Evolutionary conservation across 1,140 invertebrate species (phyloP).

Genomic region (Drosophila nigrodunni): DNA sequence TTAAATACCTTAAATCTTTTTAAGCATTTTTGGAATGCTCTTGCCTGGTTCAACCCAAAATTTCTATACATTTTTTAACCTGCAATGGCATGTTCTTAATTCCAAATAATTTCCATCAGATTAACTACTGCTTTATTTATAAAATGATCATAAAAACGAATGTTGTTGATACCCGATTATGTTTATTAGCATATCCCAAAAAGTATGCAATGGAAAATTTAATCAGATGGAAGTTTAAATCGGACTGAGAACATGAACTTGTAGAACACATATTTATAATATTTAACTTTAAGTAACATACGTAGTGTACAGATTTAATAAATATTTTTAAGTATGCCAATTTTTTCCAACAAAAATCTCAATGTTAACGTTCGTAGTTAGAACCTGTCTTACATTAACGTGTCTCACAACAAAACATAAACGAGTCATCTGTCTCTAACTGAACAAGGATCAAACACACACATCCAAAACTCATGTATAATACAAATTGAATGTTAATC

Average conservation of each 20-base stretch:
- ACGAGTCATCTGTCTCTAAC: conserved; percentile 46
- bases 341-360: conserved; percentile 57
- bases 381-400: conserved; percentile 54
- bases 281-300: conserved; percentile 7
- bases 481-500: conserved; percentile 67
- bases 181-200: conserved; percentile 8
- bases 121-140: neutral
- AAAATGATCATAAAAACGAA: neutral
- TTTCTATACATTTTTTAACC: neutral
- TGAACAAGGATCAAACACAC: conserved; percentile 39
- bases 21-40: conserved; percentile 24
- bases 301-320: conserved; percentile 26
- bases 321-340: conserved; percentile 42
- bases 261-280: neutral
- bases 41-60: conserved; percentile 5
- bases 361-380: conserved; percentile 73
- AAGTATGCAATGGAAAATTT: conserved; percentile 16
- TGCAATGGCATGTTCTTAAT: conserved; percentile 13
- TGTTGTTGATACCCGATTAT: too few species aligned
- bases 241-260: conserved; percentile 22
- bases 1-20: conserved; percentile 10
- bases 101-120: neutral
- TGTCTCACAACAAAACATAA: conserved; percentile 19
- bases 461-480: conserved; percentile 64
- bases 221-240: neutral